Base-by-base conservation (phyloP, 2,888 invertebrate genomes). In the Monochamus alternatus region DNA sequence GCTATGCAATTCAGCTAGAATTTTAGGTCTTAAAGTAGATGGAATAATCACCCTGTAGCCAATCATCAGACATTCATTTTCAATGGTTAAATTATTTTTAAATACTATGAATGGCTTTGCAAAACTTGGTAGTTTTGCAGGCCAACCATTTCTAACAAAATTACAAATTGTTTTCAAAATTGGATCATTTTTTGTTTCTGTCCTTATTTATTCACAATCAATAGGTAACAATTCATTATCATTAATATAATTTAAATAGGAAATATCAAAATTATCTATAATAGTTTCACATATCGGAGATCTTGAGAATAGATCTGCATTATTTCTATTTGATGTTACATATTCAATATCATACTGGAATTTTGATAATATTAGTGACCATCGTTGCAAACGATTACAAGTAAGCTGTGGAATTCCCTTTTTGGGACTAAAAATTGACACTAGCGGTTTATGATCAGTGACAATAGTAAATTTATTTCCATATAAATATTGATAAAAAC, bases 401-500 rank as follows among this genome's bases (percentile, higher is more conserved):
- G 72, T 63, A 59, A 47, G 64, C 22, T 73, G 73, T 2, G 67
- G 67, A 30, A 73, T 64, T 14, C 72, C 64, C 10, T 68, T 66
- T 51, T 32, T 52, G 7, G 71, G 71, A 14, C 30, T 60, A 30
- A 71, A 75, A 55, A 71, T 75, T 5, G 71, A 14, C 1, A 55
- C 3, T 3, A 71, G n/a, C 0, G 68, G 65, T 31, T 64, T 64
- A 69, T 75, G 14, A 47, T 75, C 69, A 5, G 65, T 69, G 1
- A 73, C 10, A n/a, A 76, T n/a, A 3, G 60, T 73, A 43, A 73
- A 73, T 10, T 14, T 3, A 7, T 22, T 47, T 7, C 38, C 65
- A 73, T 73, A 75, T 47, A 73, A 62, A 44, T 69, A 75, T 22
- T 75, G 63, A 44, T 69, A 64, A 62, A 68, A 73, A 43, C 73